A percentile compares a stretch with the other conserved stretches of the same genome.
Conservation (phyloP, 1,140 invertebrate genomes). For the Rhysida immarginata region DNA sequence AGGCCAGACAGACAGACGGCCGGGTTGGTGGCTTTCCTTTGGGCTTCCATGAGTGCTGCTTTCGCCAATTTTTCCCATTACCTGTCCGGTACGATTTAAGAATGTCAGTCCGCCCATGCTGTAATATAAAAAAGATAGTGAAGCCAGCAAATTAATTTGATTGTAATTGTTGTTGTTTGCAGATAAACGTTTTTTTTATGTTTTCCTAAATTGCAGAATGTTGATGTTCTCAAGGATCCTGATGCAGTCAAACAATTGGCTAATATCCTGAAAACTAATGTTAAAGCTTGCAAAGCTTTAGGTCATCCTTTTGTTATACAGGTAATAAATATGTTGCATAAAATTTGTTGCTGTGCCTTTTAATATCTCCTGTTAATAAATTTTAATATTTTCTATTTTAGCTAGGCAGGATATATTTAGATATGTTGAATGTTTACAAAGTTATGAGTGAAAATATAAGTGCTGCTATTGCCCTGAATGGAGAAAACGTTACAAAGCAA, state of each 20-base stretch:
- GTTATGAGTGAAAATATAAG: slow-evolving; percentile 98
- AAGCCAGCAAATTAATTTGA: too few species aligned
- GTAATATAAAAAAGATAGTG: too few species aligned
- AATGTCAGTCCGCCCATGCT: too few species aligned
- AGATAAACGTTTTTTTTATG: too few species aligned
- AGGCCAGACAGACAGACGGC: too few species aligned
- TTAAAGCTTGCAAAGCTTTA: slow-evolving; percentile 90
- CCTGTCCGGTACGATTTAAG: too few species aligned
- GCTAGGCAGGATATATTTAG: slow-evolving; percentile 90
- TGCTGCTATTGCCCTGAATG: slow-evolving; percentile 86
- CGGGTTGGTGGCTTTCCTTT: too few species aligned
- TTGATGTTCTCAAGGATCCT: slow-evolving; percentile 86
- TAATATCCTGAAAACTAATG: slow-evolving; percentile 98
- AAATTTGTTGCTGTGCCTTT: too few species aligned
- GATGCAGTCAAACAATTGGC: slow-evolving; percentile 93
- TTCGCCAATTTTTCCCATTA: too few species aligned
- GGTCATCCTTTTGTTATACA: slow-evolving; percentile 92
- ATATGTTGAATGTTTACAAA: slow-evolving; percentile 99
- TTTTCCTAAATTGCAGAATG: slow-evolving; percentile 45
- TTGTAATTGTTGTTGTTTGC: too few species aligned
- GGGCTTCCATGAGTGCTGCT: too few species aligned
- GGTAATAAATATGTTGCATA: too few species aligned
- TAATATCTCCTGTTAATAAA: background rate
- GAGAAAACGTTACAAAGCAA: slow-evolving; percentile 90
- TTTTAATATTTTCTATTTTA: slow-evolving; percentile 21